Evolutionary conservation across 2,797 vertebrate species (phyloP), one percentile per base, ranked within the genome.

Genomic region (Sebastes glaucus): DNA sequence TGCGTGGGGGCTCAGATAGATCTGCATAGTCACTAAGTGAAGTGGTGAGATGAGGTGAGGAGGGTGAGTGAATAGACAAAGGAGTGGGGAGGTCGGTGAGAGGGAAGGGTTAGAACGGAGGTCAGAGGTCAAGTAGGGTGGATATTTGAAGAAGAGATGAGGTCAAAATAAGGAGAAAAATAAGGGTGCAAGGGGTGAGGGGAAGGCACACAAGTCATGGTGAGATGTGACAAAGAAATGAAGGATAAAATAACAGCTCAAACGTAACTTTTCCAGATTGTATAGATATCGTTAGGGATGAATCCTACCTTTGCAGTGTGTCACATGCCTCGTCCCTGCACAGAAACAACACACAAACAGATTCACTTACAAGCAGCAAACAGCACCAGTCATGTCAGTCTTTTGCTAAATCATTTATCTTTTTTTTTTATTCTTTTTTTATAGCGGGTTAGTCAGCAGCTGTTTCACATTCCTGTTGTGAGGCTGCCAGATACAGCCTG

Each of bases 271-370:
- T 30, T 63, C 5, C 9, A 23, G n/a, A 52, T 28, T 1, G 11
- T 7, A 42, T 14, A 11, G 27, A 38, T 56, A 7, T 22, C 35
- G 67, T 73, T 22, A 77, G 79, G 90, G 69, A 63, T 83, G 89
- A 96, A 88, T 94, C 96, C 95, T 98, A 99, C 98, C 98, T 99
- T 98, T 98, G 96, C 98, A 99, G 95, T 98, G 97, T 0, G 96
- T 98, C 96, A 99, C 98, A 68, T 96, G 97, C 56, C 97, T 96
- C 46, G 95, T 96, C 91, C 97, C 98, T 98, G 96, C 95, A 96
- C 10, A 14, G 32, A 60, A 93, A 79, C 88, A 88, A 95, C 93
- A 97, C 92, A 96, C 30, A 84, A 85, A 97, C 93, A 96, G 89
- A 46, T 46, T 46, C 42, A 93, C 89, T 94, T 30, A n/a, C 14